Conservation (phyloP, 2,797 vertebrate genomes). For the Miichthys miiuy region DNA sequence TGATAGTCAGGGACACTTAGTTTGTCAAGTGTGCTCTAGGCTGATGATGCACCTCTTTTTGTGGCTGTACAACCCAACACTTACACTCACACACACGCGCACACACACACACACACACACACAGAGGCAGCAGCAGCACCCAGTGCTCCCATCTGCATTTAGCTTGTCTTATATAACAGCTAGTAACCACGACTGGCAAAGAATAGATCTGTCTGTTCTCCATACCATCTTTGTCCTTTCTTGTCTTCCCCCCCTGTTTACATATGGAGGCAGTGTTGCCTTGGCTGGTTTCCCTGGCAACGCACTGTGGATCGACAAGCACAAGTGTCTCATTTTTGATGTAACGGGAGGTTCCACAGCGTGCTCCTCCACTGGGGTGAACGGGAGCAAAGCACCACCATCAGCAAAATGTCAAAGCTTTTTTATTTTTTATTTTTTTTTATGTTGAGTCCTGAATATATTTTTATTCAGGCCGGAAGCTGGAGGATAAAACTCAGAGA, state of each 20-base stretch:
- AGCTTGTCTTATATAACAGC: slow-evolving; percentile 76
- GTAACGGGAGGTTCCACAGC: slow-evolving; percentile 32
- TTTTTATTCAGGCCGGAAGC: slow-evolving; percentile 16
- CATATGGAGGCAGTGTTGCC: slow-evolving; percentile 63
- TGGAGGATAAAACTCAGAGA: not conserved
- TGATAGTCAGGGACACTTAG: not conserved
- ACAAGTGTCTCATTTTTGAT: slow-evolving; percentile 51
- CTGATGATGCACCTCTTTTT: slow-evolving; percentile 13
- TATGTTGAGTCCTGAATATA: not conserved
- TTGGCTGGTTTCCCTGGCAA: slow-evolving; percentile 84
- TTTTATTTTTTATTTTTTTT: not conserved
- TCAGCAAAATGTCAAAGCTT: slow-evolving; percentile 42
- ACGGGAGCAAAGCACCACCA: slow-evolving; percentile 24
- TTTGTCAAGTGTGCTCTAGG: slow-evolving; percentile 38
- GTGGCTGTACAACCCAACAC: slow-evolving; percentile 2
- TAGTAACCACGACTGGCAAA: slow-evolving; percentile 46
- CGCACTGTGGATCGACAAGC: slow-evolving; percentile 45
- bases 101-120: slow-evolving; percentile 30
- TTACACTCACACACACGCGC: slow-evolving; percentile 5
- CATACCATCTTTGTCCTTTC: slow-evolving; percentile 12
- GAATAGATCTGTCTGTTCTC: slow-evolving; percentile 52
- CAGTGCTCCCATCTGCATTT: slow-evolving; percentile 51
- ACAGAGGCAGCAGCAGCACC: slow-evolving; percentile 28
- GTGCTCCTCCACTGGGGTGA: slow-evolving; percentile 27
- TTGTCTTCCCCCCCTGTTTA: slow-evolving; percentile 66